These are phyloP conservation scores for Lycaena phlaeas DNA, from an alignment of 2,888 invertebrate genomes.

Conservation along the genomic window DNA sequence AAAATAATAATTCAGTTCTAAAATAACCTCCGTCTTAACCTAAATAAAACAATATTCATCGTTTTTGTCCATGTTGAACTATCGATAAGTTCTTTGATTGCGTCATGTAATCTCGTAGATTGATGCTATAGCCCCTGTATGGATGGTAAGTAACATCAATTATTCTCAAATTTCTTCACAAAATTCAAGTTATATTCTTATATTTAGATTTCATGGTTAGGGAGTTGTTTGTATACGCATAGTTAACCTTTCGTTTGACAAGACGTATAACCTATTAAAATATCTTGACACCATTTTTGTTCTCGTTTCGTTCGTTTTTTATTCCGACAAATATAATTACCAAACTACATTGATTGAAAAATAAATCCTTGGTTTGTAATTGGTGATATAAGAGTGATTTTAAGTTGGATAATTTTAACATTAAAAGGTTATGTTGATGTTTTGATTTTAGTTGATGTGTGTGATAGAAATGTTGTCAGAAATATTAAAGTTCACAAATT, in stretches of 20 bases:
- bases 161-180: constrained; percentile 15
- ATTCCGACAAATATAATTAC: background rate
- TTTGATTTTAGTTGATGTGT: constrained; percentile 49
- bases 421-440: constrained; percentile 70
- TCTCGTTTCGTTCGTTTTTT: constrained; percentile 31
- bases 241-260: constrained; percentile 56
- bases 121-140: constrained; percentile 32
- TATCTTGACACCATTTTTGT: constrained; percentile 63
- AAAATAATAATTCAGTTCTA: background rate
- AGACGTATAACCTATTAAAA: constrained; percentile 53
- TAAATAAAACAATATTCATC: constrained; percentile 50
- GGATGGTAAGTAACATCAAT: constrained; percentile 23
- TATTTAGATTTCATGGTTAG: background rate
- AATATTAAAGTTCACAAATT: constrained; percentile 1
- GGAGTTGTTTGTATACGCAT: constrained; percentile 22
- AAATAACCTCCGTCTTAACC: constrained; percentile 20
- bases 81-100: constrained; percentile 60
- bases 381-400: no score
- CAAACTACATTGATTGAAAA: background rate
- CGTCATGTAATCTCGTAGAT: constrained; percentile 63
- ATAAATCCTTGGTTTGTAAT: no score
- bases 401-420: background rate
- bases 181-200: constrained; percentile 1
- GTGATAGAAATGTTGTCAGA: constrained; percentile 16
- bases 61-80: constrained; percentile 56